Base-by-base conservation (phyloP, 2,113 vertebrate species). In the Galbula dea region DNA sequence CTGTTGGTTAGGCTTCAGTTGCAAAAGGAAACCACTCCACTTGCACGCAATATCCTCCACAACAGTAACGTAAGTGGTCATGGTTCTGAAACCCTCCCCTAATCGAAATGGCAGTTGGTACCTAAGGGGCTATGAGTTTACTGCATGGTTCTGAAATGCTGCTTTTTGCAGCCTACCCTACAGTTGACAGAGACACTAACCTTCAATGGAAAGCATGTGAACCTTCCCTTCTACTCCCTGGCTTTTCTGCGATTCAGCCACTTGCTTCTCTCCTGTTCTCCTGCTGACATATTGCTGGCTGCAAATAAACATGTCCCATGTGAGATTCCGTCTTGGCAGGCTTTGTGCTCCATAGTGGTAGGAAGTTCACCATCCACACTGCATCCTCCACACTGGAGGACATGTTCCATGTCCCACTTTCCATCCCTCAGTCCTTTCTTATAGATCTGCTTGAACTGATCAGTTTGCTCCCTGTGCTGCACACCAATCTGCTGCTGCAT, bases 11-110 rank as follows among this genome's bases (percentile, higher is more conserved):
- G 86, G 51, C 83, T 89, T 94, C 85, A 4, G 95, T 94, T 96
- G 93, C 66, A 77, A 89, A 83, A 94, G 93, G 90, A 96, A 96
- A 93, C 92, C 88, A 66, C 85, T 73, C 27, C 46, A 37, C 71
- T 88, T 58, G 55, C 65, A 69, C 58, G 93, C 95, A 96, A 96
- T 67, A 95, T 88, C 96, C 90, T 96, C 90, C 79, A 63, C 59
- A 91, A 91, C 83, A 88, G 90, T 19, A 69, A 65, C 34, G 61
- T 63, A 62, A 43, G 71, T 15, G 49, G 26, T 73, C 37, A 63
- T 10, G 54, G 73, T 29, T 94, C 46, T 71, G 88, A 86, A 88
- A 86, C 27, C 17, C 32, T 30, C 9, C 62, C 49, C 37, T 34
- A 32, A 57, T 57, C 37, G 52, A 45, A 48, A 65, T 26, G 54